Base-by-base conservation (phyloP, 92 coral and sea anemone genomes). In the Muricea muricata region DNA sequence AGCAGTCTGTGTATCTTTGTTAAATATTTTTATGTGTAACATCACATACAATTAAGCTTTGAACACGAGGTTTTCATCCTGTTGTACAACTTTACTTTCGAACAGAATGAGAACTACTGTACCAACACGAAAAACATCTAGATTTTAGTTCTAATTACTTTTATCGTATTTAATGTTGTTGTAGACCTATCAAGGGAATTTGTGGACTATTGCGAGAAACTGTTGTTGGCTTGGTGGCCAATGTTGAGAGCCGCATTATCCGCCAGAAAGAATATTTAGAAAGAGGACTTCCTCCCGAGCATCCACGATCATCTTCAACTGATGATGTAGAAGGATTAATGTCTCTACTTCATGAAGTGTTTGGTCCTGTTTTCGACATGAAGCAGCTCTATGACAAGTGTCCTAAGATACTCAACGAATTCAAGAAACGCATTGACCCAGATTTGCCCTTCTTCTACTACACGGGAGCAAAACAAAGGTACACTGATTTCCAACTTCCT, bases 321-420 rank as follows among this genome's bases (percentile, higher is more conserved):
- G 93, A 93, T 88, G 91, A 90, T 78, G 93, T 90, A 5, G 87
- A 93, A 82, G 91, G 93, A n/a, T 68, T 93, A 17, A 63, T 90
- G 12, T 89, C 92, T 8, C 81, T 90, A 0, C 80, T 85, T 8
- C 93, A 93, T 66, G 92, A 93, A 80, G 71, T 90, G 86, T 81
- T 90, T 35, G 93, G 92, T 9, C 81, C 80, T 26, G 78, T 90
- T 2, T 89, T 92, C 78, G 88, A 86, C 60, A 76, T 93, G 25
- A 93, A 90, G 79, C 91, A 93, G 74, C 88, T 90, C 56, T 66
- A 34, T 57, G 81, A 79, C 63, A 84, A 81, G 34, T 79, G 82
- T 3, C 97, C 97, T 45, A 90, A 90, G 66, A 88, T 93, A 37
- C 84, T 93, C 4, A 90, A 88, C 81, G 89, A 93, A 63, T 90